Evolutionary conservation across 1,140 invertebrate species (phyloP), one percentile per base, ranked within the genome.

Genomic region (Magallana angulata): DNA sequence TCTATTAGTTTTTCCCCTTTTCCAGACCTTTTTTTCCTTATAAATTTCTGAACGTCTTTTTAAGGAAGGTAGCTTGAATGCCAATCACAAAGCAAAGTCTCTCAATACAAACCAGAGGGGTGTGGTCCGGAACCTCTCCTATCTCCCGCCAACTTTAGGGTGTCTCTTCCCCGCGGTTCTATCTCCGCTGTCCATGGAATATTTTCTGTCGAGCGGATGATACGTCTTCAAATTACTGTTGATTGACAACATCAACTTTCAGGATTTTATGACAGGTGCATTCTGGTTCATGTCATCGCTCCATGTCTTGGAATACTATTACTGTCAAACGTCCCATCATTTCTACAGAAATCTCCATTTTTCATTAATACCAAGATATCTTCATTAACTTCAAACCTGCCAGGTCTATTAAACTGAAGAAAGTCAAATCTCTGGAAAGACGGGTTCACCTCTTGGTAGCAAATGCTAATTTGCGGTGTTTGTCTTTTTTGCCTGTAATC

Each of bases 331-430:
- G 18, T 71, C 9, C 30, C 11, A 18, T 24, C 68, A 24, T 71
- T 36, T 24, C 24, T 24, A 30, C 14, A 18, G 68, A 24, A 71
- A 36, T 71, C 68, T 71, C 24, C 36, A 30, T 30, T 71, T 30
- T 71, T 71, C 68, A 71, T 71, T 71, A 36, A 36, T 36, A 30
- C 18, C 18, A 71, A 36, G 24, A 18, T 71, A 71, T 30, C 24
- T 71, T 71, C 68, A 71, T 71, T 71, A 71, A 71, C 68, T 71
- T 71, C 24, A 30, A 30, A 71, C 24, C 12, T 71, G 68, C 68
- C 18, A 71, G 12, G 68, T 71, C 68, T 30, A 48, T 71, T 71
- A 71, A 71, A 30, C 36, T 71, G 24, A 30, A 71, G 36, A 71
- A 30, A 71, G 68, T 24, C 36, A 71, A 71, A 30, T 36, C 8